phyloP scores from a whole-genome alignment of 2,888 invertebrate genomes.

The Tetragonula carbonaria region DNA sequence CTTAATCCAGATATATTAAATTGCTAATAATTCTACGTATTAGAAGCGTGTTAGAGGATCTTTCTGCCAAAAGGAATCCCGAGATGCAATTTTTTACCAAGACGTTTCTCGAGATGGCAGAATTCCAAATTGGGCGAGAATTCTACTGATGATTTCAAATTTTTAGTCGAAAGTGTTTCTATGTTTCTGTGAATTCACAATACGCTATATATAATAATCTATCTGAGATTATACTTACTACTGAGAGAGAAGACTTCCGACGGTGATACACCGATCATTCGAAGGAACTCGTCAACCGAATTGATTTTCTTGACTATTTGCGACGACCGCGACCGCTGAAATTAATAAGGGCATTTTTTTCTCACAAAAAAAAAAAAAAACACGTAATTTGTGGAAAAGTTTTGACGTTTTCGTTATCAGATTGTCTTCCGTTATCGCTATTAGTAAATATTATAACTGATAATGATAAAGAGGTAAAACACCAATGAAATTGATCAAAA shows the following conservation, averaged over 20 bases:
- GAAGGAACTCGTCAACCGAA: constrained; percentile 71
- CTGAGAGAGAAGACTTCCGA: constrained; percentile 13
- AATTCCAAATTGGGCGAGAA: too few species aligned
- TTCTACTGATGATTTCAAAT: too few species aligned
- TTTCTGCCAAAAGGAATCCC: too few species aligned
- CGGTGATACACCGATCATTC: constrained; percentile 57
- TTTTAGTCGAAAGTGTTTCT: neutral
- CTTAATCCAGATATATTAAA: too few species aligned
- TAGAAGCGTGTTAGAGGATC: too few species aligned
- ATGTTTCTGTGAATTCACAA: neutral
- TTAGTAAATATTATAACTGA: constrained; percentile 34
- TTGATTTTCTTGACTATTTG: constrained; percentile 62
- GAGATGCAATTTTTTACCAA: too few species aligned
- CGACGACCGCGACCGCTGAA: constrained; percentile 65
- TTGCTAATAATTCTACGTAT: too few species aligned
- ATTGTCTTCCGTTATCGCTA: neutral
- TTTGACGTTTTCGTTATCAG: neutral
- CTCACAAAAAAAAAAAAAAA: neutral
- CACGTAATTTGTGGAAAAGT: neutral
- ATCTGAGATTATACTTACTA: constrained; percentile 52
- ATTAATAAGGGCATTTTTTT: neutral
- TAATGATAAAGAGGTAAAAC: constrained; percentile 26
- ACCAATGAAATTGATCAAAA: neutral
- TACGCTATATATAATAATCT: neutral
- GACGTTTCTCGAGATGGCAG: too few species aligned